Conservation (phyloP, 2,888 invertebrate genomes). For the Troglohyphantes excavatus region DNA sequence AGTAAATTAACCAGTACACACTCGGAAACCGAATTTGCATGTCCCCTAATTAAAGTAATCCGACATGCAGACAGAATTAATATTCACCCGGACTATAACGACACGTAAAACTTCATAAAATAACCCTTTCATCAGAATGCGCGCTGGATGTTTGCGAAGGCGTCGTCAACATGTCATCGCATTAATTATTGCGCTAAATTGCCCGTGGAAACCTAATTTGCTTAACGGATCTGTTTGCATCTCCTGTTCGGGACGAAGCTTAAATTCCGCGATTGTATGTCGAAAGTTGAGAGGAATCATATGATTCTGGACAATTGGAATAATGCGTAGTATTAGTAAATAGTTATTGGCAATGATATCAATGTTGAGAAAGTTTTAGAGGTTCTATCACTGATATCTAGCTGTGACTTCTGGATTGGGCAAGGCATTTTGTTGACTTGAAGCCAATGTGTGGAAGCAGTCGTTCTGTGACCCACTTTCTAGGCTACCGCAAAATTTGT, state of each 20-base stretch:
- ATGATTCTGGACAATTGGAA: background rate
- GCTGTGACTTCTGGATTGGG: too few species aligned
- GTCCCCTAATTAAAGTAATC: constrained; percentile 48
- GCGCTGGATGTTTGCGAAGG: constrained; percentile 19
- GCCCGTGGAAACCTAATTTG: constrained; percentile 54
- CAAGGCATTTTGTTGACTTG: too few species aligned
- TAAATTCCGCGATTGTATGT: constrained; percentile 7
- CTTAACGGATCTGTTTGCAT: constrained; percentile 33
- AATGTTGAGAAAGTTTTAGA: too few species aligned
- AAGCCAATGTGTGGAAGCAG: too few species aligned
- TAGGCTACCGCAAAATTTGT: too few species aligned
- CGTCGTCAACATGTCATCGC: constrained; percentile 40
- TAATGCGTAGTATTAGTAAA: background rate
- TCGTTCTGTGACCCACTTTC: too few species aligned
- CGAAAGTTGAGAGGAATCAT: constrained; percentile 18
- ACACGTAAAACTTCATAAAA: constrained; percentile 40
- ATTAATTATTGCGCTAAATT: constrained; percentile 62
- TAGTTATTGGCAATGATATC: too few species aligned
- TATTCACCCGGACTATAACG: constrained; percentile 29
- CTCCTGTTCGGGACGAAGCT: constrained; percentile 3
- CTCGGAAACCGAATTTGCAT: constrained; percentile 28
- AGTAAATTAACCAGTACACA: constrained; percentile 9
- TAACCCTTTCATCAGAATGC: constrained; percentile 37
- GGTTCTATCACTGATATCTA: too few species aligned
- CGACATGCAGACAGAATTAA: constrained; percentile 9